phyloP scores from a whole-genome alignment of 2,113 vertebrate species.

The Elephas maximus region DNA sequence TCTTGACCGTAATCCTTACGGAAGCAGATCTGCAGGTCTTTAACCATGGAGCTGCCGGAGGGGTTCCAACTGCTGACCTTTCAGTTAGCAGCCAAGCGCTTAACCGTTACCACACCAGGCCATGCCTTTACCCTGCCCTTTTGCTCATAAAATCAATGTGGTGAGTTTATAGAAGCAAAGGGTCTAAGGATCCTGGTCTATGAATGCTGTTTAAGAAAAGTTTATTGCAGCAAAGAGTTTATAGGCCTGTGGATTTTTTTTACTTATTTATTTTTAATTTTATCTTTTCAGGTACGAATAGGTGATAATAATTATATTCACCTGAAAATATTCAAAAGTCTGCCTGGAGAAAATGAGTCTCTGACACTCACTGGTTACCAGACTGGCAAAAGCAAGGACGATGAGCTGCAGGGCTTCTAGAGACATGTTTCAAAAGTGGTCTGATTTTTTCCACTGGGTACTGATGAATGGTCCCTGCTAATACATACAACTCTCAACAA shows the following conservation, averaged over 20 bases:
- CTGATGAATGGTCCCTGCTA: neutral
- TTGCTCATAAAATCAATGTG: neutral
- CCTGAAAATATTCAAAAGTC: slow-evolving; percentile 85
- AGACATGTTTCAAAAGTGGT: neutral
- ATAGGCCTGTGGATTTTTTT: neutral
- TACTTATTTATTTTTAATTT: accelerated
- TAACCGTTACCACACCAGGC: neutral
- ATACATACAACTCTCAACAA: slow-evolving; percentile 38
- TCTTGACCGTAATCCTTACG: neutral
- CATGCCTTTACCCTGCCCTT: neutral
- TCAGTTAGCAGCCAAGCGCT: neutral
- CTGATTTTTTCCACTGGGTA: neutral
- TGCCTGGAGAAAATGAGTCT: slow-evolving; percentile 77
- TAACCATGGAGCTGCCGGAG: neutral
- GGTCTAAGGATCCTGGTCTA: neutral
- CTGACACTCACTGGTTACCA: slow-evolving; percentile 85
- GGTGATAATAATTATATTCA: slow-evolving; percentile 88
- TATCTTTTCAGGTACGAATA: slow-evolving; percentile 89
- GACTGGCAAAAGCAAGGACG: slow-evolving; percentile 86
- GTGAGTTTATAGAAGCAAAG: neutral
- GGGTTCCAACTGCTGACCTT: neutral
- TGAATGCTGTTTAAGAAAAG: neutral
- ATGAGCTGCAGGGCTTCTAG: slow-evolving; percentile 90
- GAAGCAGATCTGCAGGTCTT: neutral
- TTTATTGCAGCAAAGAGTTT: neutral